Evolutionary conservation across 1,140 invertebrate species (phyloP).

Genomic region (Reticulitermes speratus): DNA sequence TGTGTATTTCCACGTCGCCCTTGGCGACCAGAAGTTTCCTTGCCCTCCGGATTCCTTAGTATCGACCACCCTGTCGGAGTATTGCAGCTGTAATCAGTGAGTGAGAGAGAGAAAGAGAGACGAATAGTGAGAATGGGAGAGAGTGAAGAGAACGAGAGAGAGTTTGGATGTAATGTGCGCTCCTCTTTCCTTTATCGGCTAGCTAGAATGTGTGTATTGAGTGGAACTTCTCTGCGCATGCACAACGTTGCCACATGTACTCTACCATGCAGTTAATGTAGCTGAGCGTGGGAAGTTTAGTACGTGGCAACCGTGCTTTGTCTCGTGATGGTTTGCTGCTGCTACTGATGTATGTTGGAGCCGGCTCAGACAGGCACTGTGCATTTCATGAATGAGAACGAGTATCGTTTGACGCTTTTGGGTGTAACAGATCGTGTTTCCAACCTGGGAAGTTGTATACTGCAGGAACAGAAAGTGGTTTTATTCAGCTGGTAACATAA

Average conservation of each 20-base stretch:
- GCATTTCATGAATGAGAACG: too few species aligned
- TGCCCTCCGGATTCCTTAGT: constrained; percentile 7
- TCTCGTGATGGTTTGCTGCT: neutral
- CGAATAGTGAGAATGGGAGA: neutral
- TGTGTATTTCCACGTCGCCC: neutral
- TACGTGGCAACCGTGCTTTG: neutral
- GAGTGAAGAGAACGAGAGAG: neutral
- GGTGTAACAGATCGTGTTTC: too few species aligned
- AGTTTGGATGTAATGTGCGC: constrained; percentile 12
- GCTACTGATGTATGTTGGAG: neutral
- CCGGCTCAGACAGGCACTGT: neutral
- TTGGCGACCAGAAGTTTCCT: neutral
- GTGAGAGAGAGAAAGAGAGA: neutral
- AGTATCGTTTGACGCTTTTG: too few species aligned
- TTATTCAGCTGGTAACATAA: too few species aligned
- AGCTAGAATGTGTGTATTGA: constrained; percentile 14
- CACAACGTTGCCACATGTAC: constrained; percentile 10
- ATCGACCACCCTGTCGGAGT: constrained; percentile 4
- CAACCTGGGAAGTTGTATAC: too few species aligned
- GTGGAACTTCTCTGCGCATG: constrained; percentile 12
- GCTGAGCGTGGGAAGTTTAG: neutral
- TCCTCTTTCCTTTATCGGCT: constrained; percentile 11
- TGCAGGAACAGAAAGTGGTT: too few species aligned
- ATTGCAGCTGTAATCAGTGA: neutral
- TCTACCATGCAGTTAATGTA: constrained; percentile 6